These are phyloP conservation scores for Colostygia pectinataria DNA, from an alignment of 2,888 invertebrate genomes.

Conservation along the genomic window DNA sequence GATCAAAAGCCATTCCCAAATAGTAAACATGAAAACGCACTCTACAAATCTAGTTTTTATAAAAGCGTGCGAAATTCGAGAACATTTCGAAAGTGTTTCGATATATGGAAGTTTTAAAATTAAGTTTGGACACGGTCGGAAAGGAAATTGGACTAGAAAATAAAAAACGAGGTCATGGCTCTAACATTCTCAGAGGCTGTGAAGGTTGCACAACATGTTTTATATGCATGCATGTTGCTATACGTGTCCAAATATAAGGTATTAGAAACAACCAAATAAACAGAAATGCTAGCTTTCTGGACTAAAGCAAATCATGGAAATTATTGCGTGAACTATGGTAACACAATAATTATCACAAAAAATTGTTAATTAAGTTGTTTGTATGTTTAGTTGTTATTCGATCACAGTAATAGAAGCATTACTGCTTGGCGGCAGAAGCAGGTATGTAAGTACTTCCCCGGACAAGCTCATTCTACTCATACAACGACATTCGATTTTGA, in stretches of 20 bases:
- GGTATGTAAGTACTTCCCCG: no score
- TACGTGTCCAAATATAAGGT: constrained; percentile 37
- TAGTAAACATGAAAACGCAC: constrained; percentile 22
- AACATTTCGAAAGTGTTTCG: constrained; percentile 63
- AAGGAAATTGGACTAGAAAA: constrained; percentile 73
- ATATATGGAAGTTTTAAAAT: constrained; percentile 66
- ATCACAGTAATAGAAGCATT: no score
- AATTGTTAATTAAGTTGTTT: no score
- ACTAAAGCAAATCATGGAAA: no score
- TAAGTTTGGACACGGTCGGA: constrained; percentile 64
- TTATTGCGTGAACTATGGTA: no score
- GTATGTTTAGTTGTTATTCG: no score
- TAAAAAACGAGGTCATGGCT: constrained; percentile 70
- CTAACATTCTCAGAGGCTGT: constrained; percentile 53
- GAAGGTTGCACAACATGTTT: constrained; percentile 53
- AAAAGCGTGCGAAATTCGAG: constrained; percentile 60
- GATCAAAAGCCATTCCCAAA: constrained; percentile 16
- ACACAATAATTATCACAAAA: no score
- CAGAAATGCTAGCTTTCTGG: no score
- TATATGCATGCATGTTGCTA: constrained; percentile 36
- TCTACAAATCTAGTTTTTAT: constrained; percentile 38
- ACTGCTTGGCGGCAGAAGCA: no score
- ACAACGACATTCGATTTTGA: neutral
- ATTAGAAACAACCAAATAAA: no score
- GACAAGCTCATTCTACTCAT: neutral